Evolutionary conservation across 2,113 vertebrate genomes (phyloP).

Genomic region (Eptesicus fuscus): DNA sequence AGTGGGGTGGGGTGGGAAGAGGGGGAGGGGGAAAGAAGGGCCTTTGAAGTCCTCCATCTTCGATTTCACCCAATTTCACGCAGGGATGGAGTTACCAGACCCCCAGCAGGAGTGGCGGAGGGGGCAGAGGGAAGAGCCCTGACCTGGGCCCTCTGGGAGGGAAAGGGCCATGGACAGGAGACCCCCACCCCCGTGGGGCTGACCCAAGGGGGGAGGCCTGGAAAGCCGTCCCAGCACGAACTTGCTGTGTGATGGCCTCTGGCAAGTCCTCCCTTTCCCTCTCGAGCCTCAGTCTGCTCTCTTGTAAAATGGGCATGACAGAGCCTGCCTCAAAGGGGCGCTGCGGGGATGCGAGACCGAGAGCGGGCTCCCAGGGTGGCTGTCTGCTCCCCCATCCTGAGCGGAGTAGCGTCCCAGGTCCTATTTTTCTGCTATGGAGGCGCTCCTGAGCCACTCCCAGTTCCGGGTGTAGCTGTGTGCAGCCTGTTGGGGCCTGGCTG

Average conservation of each 20-base stretch:
- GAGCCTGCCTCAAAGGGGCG: not conserved
- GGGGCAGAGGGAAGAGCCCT: conserved; percentile 30
- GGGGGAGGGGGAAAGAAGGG: not conserved
- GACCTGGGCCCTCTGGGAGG: conserved; percentile 6
- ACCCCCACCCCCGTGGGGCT: not conserved
- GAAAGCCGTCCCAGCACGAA: not conserved
- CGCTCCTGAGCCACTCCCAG: not conserved
- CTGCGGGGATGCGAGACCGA: not conserved
- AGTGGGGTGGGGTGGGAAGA: not conserved
- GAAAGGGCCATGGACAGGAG: not conserved
- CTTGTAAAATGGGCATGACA: not conserved
- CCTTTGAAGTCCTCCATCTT: conserved; percentile 64
- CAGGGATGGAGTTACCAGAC: conserved; percentile 53
- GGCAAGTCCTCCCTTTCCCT: not conserved
- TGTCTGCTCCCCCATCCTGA: not conserved
- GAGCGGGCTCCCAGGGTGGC: not conserved
- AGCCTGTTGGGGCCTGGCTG: not conserved
- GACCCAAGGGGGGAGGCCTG: not conserved
- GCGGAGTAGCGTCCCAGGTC: not conserved
- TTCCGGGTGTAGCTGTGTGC: not conserved
- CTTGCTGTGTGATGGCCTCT: not conserved
- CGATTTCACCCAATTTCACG: conserved; percentile 71
- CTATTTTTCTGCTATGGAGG: not conserved
- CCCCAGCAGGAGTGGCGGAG: conserved; percentile 39
- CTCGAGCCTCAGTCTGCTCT: not conserved